Percentiles rank a stretch among this genome's conserved stretches.
Conservation (phyloP, 2,113 vertebrate species). For the Pluvialis apricaria region DNA sequence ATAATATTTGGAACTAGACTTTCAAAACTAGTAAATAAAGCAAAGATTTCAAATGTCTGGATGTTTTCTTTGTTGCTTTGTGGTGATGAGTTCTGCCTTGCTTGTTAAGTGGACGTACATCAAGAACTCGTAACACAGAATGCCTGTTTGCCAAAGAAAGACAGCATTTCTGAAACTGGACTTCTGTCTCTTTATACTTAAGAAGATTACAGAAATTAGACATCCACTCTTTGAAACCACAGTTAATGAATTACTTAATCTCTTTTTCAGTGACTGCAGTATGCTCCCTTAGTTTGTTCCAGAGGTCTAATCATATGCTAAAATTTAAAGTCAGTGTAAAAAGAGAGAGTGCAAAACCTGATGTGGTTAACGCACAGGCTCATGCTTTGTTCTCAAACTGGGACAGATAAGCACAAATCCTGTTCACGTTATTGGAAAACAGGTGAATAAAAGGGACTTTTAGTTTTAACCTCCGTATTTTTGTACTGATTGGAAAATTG, state of each 20-base stretch:
- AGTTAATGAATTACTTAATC: conserved; percentile 42
- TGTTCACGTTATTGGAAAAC: not conserved
- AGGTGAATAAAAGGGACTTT: not conserved
- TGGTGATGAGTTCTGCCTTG: not conserved
- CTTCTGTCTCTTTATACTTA: not conserved
- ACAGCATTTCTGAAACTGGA: not conserved
- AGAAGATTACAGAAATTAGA: conserved; percentile 30
- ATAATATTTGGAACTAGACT: not conserved
- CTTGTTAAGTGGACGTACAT: not conserved
- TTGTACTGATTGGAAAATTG: not conserved
- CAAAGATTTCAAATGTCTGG: not conserved
- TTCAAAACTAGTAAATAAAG: not conserved
- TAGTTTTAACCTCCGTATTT: not conserved
- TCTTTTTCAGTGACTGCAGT: not conserved
- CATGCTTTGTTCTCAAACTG: not conserved
- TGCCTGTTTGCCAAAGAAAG: not conserved
- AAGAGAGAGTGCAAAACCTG: not conserved
- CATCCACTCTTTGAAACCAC: not conserved
- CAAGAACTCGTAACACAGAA: not conserved
- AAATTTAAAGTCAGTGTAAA: not conserved
- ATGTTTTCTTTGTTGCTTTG: not conserved
- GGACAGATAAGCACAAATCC: not conserved
- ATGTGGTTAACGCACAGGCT: not conserved
- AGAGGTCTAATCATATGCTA: not conserved
- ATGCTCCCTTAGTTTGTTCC: not conserved